Base-by-base conservation (phyloP, 2,888 invertebrate species). In the Apomyelois bistriatella region DNA sequence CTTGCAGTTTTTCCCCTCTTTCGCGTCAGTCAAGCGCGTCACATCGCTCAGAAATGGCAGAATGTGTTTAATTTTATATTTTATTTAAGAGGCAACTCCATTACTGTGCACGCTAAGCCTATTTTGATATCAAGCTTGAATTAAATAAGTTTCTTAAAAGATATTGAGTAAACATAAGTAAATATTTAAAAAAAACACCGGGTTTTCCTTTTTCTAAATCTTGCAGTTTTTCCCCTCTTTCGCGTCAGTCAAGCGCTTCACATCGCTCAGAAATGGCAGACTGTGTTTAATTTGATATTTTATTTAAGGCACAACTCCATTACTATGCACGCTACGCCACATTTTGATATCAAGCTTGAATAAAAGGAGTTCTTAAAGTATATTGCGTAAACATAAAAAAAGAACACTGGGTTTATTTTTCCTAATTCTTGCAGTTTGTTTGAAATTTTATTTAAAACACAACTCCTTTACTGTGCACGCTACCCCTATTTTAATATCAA, bases 211-310 rank as follows among this genome's bases (percentile, higher is more conserved):
- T 32, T 22, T 22, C 22, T 22, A 3, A 22, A 22, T n/a, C 22
- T 22, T 30, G 28, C 28, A 28, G 28, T 4, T 12, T 22, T 13
- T 16, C 13, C 37, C n/a, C n/a, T n/a, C n/a, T n/a, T 7, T 13
- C 37, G 37, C 37, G 37, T 22, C 30, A 30, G 43, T 9, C 43
- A 9, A 6, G 10, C 42, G 30, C 30, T 13, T 30, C 30, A 9
- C 43, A 43, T 43, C 13, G n/a, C 2, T 2, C 30, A 38, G 22
- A 22, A 22, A 22, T 22, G 22, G 5, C 2, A 22, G 37, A 2
- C 7, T 38, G 12, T 43, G 28, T 43, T 43, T 43, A 43, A 30
- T 43, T 43, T 43, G 43, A 30, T 13, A 43, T 22, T 41, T 43
- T 38, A 38, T 15, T 38, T 38, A 3, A 38, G 37, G 13, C 37